Evolutionary conservation across 2,797 vertebrate species (phyloP), one percentile per base, ranked within the genome.

Genomic region (Amniataba percoides): DNA sequence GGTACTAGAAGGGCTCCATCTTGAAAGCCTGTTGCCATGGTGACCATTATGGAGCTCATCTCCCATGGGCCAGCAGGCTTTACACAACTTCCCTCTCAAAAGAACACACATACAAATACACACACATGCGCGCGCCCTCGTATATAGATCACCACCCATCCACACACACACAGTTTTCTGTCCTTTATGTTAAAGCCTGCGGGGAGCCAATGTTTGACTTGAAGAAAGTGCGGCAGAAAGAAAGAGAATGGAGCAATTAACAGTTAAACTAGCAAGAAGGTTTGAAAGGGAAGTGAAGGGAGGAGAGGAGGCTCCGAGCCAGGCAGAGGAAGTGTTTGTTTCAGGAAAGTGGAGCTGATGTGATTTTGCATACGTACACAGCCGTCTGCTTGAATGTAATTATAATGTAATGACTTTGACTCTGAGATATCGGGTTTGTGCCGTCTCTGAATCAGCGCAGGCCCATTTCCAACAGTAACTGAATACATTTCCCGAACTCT

Each of bases 1-100:
- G 90, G 89, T 84, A 87, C 90, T 87, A 90, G 87, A 90, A 88
- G 87, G 91, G 89, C 74, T 93, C 94, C 90, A 92, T 94, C 93
- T 94, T 92, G 92, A 93, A 93, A 94, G 92, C 87, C 90, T 90
- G 95, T 95, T 94, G 90, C 92, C 88, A 95, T 95, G 91, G 93
- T 87, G 89, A 94, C 93, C 87, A 93, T 93, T 92, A 93, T 90
- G 83, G 91, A 85, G 91, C 91, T 89, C 90, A 83, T 92, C 89
- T 93, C 93, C 89, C 81, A 11, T 87, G 91, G 92, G 92, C 88
- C 89, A 88, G 83, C 83, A 48, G 83, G 88, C 89, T 90, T 93
- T 88, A 90, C 87, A 89, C 89, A 92, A 90, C 89, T 88, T 87
- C 76, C 56, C 87, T 83, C 78, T 84, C 65, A 62, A 80, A 84